phyloP scores from a whole-genome alignment of 2,888 invertebrate species.

The Baronia brevicornis region DNA sequence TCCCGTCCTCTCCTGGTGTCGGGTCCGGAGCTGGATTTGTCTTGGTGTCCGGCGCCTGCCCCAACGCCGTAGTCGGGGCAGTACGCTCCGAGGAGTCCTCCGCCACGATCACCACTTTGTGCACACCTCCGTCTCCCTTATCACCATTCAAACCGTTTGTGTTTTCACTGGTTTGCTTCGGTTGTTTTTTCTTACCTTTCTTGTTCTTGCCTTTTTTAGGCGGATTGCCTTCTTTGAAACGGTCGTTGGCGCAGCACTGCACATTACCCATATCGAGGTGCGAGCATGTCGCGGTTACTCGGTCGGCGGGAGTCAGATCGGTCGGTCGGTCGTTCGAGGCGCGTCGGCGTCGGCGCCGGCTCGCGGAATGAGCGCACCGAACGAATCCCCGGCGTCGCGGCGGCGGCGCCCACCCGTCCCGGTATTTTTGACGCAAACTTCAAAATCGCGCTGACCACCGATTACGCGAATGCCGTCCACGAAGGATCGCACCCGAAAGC shows the following conservation, averaged over 20 bases:
- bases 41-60: conserved; percentile 29
- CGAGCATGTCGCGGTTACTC: conserved; percentile 68
- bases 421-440: conserved; percentile 63
- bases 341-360: conserved; percentile 73
- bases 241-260: conserved; percentile 73
- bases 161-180: conserved; percentile 38
- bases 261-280: conserved; percentile 71
- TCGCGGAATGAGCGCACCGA: conserved; percentile 64
- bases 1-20: conserved; percentile 23
- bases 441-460: conserved; percentile 63
- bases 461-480: conserved; percentile 72
- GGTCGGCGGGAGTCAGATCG: conserved; percentile 63
- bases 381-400: conserved; percentile 52
- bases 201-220: conserved; percentile 54
- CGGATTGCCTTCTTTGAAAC: conserved; percentile 55
- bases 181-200: conserved; percentile 29
- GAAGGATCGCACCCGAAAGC: conserved; percentile 75
- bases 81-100: conserved; percentile 51
- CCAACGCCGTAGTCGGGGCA: conserved; percentile 44
- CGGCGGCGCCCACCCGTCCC: conserved; percentile 59
- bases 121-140: conserved; percentile 46
- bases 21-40: conserved; percentile 26
- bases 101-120: conserved; percentile 53
- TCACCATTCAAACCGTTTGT: conserved; percentile 55
- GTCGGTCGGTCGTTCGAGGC: conserved; percentile 71